Conservation (phyloP, 2,888 invertebrate species). For the Caenorhabditis sp. region DNA sequence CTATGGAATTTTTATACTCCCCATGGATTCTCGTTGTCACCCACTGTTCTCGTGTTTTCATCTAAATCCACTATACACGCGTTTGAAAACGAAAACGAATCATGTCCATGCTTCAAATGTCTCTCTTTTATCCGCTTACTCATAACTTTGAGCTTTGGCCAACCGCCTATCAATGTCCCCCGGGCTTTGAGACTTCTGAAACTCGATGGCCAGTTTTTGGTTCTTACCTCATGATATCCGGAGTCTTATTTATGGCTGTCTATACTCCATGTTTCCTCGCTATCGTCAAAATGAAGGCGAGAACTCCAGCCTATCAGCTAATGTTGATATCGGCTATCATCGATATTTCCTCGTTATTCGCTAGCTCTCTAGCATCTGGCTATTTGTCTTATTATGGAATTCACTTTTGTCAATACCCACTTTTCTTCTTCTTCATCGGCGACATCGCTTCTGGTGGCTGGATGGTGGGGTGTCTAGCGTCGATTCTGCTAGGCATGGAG, state of each 20-base stretch:
- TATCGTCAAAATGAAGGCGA: background rate
- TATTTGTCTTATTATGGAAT: background rate
- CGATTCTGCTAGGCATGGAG: slow-evolving; percentile 6
- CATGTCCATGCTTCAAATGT: background rate
- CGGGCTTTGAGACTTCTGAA: background rate
- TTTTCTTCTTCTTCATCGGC: slow-evolving; percentile 2
- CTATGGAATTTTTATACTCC: too few species aligned
- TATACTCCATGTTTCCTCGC: slow-evolving; percentile 17
- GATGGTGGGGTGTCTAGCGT: slow-evolving; percentile 10
- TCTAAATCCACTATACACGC: background rate
- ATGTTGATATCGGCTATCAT: slow-evolving; percentile 3
- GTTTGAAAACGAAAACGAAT: too few species aligned
- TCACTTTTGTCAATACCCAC: slow-evolving; percentile 20
- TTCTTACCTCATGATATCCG: background rate
- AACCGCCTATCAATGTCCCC: background rate
- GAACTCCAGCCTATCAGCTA: background rate
- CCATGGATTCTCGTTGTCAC: too few species aligned
- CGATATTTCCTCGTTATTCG: slow-evolving; percentile 17
- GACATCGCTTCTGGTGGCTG: background rate
- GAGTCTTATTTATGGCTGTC: background rate
- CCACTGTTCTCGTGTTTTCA: too few species aligned
- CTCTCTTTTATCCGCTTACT: background rate
- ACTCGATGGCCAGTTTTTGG: background rate
- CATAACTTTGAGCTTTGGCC: background rate
- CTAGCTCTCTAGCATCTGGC: slow-evolving; percentile 16